Evolutionary conservation across 2,888 invertebrate genomes (phyloP).

Genomic region (Acleris cristana): DNA sequence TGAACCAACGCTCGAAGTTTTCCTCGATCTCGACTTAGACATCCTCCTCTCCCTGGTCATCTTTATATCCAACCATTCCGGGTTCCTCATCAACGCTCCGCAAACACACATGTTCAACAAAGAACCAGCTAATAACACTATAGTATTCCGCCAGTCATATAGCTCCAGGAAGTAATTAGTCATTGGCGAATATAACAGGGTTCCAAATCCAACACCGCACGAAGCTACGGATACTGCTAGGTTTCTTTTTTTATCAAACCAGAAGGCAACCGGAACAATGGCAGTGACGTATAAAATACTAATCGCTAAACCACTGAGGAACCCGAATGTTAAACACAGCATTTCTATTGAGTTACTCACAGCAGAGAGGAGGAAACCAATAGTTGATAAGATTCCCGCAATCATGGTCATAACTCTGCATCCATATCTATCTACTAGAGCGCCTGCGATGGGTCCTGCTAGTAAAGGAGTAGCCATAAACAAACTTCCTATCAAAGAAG

Average conservation of each 20-base stretch:
- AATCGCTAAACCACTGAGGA: constrained; percentile 91
- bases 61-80: constrained; percentile 90
- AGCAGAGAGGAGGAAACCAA: constrained; percentile 90
- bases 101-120: constrained; percentile 94
- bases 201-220: constrained; percentile 94
- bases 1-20: constrained; percentile 79
- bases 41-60: constrained; percentile 80
- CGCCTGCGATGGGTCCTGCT: constrained; percentile 92
- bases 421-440: constrained; percentile 92
- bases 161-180: constrained; percentile 88
- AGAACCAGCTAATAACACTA: constrained; percentile 90
- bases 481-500: constrained; percentile 94
- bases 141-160: constrained; percentile 92
- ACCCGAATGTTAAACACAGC: constrained; percentile 92
- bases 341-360: constrained; percentile 88
- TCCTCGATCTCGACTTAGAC: constrained; percentile 67
- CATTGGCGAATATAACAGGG: constrained; percentile 93
- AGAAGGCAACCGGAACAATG: constrained; percentile 95
- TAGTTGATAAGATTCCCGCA: constrained; percentile 87
- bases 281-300: constrained; percentile 94
- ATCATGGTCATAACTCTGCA: constrained; percentile 89
- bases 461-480: constrained; percentile 95
- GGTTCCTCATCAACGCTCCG: constrained; percentile 93
- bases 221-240: constrained; percentile 94
- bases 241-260: constrained; percentile 94